Conservation (phyloP, 1,140 invertebrate genomes). For the Brachionus paranguensis region DNA sequence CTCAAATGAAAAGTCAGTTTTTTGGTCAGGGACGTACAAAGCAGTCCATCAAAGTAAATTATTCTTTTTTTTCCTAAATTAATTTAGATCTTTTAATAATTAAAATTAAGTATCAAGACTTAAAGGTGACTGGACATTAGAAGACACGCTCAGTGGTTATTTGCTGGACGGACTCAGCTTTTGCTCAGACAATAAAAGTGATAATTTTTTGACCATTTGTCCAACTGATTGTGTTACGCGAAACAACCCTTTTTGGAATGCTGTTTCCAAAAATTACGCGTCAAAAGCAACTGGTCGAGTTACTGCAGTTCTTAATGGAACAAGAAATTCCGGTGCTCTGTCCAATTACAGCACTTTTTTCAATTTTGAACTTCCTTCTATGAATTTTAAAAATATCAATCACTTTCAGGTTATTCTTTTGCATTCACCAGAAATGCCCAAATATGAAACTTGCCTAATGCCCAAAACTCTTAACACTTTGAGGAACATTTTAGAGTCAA, state of each 20-base stretch:
- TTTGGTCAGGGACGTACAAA: slow-evolving; percentile 18
- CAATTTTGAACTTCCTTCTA: background rate
- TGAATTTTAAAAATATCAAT: background rate
- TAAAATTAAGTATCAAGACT: background rate
- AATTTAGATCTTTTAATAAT: background rate
- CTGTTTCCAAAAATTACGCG: slow-evolving; percentile 10
- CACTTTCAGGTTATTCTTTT: slow-evolving; percentile 4
- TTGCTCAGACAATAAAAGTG: background rate
- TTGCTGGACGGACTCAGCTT: background rate
- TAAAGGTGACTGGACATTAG: slow-evolving; percentile 5
- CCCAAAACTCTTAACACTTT: background rate
- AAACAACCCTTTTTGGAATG: slow-evolving; percentile 22
- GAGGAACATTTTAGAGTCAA: background rate
- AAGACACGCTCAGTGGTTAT: background rate
- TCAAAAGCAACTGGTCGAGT: background rate
- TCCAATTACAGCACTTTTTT: background rate
- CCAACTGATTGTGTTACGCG: background rate
- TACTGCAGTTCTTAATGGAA: slow-evolving; percentile 5
- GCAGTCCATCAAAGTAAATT: background rate
- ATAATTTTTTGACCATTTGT: background rate
- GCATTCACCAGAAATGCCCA: background rate
- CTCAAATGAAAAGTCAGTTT: background rate
- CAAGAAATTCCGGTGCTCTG: background rate
- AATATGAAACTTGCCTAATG: background rate
- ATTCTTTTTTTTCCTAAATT: background rate